Evolutionary conservation across 2,113 vertebrate species (phyloP), one percentile per base, ranked within the genome.

Genomic region (Sebastes schlegelii): DNA sequence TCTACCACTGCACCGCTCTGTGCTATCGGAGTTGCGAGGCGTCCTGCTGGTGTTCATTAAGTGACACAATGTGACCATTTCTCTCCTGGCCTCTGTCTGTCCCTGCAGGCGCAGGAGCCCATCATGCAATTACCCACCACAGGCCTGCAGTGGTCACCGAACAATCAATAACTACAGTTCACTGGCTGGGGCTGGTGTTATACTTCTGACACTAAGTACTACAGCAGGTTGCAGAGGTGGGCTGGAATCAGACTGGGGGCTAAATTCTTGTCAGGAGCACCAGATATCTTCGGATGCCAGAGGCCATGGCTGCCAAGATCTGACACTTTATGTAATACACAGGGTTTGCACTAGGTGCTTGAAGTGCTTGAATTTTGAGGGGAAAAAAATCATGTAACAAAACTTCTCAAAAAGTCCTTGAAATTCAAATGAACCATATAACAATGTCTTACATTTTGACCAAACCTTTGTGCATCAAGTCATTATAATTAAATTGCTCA

Each of bases 141-240:
- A 79, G 68, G 77, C 79, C 73, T 65, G 69, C 75, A 76, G 79
- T 49, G 68, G 81, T 87, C 79, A 70, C 84, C 1, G 26, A 87
- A 79, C 84, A 90, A 91, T 91, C 88, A 83, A 91, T 91, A 87
- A 88, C 68, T 90, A 83, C 86, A 91, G 84, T 83, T 86, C 86
- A 85, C 66, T 61, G 78, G 48, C 51, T 58, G 76, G 19, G 69
- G 69, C 79, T 51, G 83, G 68, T 43, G 72, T 90, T 68, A 66
- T 51, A 74, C 67, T 63, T 77, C 52, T 69, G 67, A 80, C 64
- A 19, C 48, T 66, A 73, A 88, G 64, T 77, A 74, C 45, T 70
- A 65, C 84, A 81, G 77, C 74, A 82, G 82, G 79, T 65, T 77
- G 51, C 43, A 55, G 54, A 62, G 43, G 76, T 58, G 54, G 26